A percentile compares a stretch with the other conserved stretches of the same genome.
Evolutionary conservation across 2,888 invertebrate species (phyloP).

Genomic region (Stegophylla sp.): DNA sequence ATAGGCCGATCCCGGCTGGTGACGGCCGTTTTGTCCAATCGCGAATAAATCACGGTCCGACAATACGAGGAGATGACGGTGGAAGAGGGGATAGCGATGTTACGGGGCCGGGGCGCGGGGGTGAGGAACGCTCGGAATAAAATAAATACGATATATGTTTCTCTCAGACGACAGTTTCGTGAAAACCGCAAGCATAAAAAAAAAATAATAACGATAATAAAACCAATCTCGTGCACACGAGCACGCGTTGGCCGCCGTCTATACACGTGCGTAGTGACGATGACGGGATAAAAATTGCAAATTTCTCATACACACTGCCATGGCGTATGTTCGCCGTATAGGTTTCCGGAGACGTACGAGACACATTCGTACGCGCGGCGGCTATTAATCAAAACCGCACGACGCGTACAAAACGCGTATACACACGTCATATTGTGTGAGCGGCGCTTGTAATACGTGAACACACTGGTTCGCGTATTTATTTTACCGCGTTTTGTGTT

Average conservation of each 20-base stretch:
- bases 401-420: not conserved
- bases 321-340: not conserved
- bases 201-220: conserved; percentile 1
- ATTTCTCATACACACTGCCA: not conserved
- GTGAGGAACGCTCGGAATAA: not conserved
- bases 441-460: too few species aligned
- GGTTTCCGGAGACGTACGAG: not conserved
- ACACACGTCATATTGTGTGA: too few species aligned
- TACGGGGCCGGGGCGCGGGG: not conserved
- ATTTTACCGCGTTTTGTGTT: not conserved
- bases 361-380: not conserved
- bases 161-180: not conserved
- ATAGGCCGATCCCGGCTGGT: conserved; percentile 33
- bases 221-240: not conserved
- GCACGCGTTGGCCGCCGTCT: too few species aligned
- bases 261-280: not conserved
- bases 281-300: not conserved
- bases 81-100: not conserved
- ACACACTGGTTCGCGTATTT: not conserved
- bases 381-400: conserved; percentile 32
- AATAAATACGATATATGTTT: not conserved
- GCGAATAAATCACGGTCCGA: conserved; percentile 50
- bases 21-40: conserved; percentile 56
- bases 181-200: not conserved
- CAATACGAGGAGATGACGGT: conserved; percentile 1